Conservation (phyloP, 2,797 vertebrate genomes). For the Muscicapa comitata region DNA sequence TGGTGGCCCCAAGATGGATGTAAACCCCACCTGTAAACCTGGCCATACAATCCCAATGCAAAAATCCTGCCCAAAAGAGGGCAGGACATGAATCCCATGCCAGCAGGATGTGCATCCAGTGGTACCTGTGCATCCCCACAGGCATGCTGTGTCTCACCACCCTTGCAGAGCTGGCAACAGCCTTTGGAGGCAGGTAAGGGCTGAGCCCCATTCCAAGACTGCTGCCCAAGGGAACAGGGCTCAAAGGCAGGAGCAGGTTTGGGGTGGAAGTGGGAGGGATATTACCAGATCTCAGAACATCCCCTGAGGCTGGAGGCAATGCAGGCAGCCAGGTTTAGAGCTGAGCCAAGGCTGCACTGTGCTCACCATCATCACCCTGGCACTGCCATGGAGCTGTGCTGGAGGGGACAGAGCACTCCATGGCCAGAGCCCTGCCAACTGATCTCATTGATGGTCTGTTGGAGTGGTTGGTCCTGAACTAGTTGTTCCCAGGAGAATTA, state of each 20-base stretch:
- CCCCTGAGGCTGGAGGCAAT: not conserved
- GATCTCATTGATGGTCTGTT: not conserved
- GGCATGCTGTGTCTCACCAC: rapidly evolving
- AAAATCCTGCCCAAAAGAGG: rapidly evolving
- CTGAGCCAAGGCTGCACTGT: not conserved
- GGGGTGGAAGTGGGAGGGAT: not conserved
- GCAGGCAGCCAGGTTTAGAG: not conserved
- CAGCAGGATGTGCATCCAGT: rapidly evolving
- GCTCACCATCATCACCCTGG: not conserved
- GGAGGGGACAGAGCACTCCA: not conserved
- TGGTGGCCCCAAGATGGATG: too few species aligned
- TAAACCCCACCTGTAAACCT: not conserved
- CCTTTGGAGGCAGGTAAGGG: not conserved
- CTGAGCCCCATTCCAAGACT: not conserved
- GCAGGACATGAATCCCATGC: too few species aligned
- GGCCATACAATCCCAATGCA: not conserved
- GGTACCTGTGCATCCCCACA: not conserved
- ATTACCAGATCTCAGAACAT: not conserved
- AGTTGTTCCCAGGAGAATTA: slow-evolving; percentile 24
- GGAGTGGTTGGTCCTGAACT: not conserved
- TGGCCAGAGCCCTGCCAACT: rapidly evolving
- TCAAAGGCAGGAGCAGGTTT: not conserved
- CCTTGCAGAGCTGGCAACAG: not conserved
- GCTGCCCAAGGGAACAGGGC: not conserved
- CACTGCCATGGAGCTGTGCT: rapidly evolving